Conservation (phyloP, 1,140 invertebrate species). For the Bombus balteatus region DNA sequence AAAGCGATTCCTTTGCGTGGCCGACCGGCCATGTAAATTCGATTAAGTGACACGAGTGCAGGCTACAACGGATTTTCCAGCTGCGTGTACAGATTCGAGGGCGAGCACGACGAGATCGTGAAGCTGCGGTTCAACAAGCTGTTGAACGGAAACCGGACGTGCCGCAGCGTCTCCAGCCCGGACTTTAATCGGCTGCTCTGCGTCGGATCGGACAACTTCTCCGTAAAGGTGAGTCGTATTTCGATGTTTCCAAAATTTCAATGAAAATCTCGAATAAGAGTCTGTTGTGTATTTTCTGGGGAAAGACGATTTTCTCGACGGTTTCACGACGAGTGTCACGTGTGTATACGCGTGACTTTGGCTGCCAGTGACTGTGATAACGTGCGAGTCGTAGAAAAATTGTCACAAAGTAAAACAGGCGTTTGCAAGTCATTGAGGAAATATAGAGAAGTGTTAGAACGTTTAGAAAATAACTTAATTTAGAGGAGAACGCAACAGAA, state of each 20-base stretch:
- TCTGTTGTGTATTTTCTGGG: too few relatives aligned
- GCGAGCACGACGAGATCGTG: constrained; percentile 89
- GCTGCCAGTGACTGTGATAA: too few relatives aligned
- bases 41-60: constrained; percentile 65
- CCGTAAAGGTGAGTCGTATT: constrained; percentile 74
- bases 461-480: too few relatives aligned
- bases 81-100: constrained; percentile 93
- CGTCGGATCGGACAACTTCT: constrained; percentile 80
- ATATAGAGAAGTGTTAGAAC: too few relatives aligned
- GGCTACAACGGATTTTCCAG: constrained; percentile 81
- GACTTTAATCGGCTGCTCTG: constrained; percentile 89
- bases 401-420: too few relatives aligned
- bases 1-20: constrained; percentile 55
- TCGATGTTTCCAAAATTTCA: neutral
- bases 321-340: too few relatives aligned
- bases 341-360: neutral
- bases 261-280: too few relatives aligned
- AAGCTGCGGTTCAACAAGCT: constrained; percentile 87
- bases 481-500: too few relatives aligned
- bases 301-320: too few relatives aligned
- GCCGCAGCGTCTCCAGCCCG: constrained; percentile 85
- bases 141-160: constrained; percentile 86
- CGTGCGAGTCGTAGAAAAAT: too few relatives aligned
- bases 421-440: too few relatives aligned
- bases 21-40: constrained; percentile 59